phyloP scores from a whole-genome alignment of 92 coral and sea anemone species.

The Umimayanthus kanabou region DNA sequence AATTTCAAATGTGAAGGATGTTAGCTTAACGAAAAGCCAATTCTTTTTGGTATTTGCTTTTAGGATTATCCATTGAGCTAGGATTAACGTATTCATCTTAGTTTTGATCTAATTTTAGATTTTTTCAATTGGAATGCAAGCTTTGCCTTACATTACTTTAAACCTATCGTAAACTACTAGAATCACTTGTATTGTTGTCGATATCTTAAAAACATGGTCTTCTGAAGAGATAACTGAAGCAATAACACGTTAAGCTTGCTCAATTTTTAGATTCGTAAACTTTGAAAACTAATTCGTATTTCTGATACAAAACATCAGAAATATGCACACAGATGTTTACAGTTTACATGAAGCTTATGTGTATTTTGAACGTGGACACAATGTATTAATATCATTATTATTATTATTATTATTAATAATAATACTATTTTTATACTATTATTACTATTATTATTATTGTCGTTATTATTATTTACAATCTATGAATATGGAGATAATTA shows the following conservation, averaged over 20 bases:
- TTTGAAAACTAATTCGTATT: no score
- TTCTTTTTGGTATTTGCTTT: neutral
- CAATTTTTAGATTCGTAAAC: neutral
- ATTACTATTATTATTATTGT: no score
- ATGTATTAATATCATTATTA: no score
- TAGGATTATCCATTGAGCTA: neutral
- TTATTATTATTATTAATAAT: no score
- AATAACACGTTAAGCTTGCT: neutral
- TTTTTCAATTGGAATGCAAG: neutral
- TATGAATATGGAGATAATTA: no score
- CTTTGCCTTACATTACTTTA: neutral
- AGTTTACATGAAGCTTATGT: neutral
- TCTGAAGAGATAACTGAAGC: neutral
- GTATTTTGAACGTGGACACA: neutral
- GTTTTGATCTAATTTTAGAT: neutral
- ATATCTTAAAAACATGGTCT: neutral
- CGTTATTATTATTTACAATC: neutral
- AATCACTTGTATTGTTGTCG: neutral
- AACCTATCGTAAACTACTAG: no score
- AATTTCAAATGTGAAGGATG: neutral
- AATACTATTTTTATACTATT: no score
- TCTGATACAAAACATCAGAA: neutral
- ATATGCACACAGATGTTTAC: no score
- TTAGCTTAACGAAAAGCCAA: neutral
- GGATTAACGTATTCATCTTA: neutral